Base-by-base conservation (phyloP, 2,888 invertebrate genomes). In the Diloba caeruleocephala region DNA sequence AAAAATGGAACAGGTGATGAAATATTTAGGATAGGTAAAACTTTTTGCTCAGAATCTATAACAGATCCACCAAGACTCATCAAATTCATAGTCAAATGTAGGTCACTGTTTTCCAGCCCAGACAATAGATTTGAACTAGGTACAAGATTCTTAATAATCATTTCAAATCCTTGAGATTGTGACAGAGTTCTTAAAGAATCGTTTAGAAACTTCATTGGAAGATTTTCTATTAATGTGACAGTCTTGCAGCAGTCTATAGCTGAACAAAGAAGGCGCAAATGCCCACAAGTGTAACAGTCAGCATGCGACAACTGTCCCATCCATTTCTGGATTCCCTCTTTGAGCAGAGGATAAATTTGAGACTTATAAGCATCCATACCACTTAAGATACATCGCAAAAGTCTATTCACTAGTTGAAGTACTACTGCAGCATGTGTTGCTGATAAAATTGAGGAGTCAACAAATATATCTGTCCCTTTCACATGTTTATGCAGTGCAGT, bases 401-500 rank as follows among this genome's bases (percentile, higher is more conserved):
- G 62, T 39, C 80, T 84, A 48, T 88, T 87, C 1, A 94, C 65
- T 36, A 94, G 81, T 68, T 92, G 93, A n/a, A 94, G 66, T 0
- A 95, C 79, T 1, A 95, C 94, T 28, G 95, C 89, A 15, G 94
- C 94, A 82, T 96, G 95, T 17, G 94, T 94, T 65, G 94, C 94
- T 38, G 94, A 92, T 36, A 94, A 82, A 42, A 93, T 85, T 0
- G 94, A 93, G 17, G 90, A 88, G 12, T 84, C 78, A 8, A 84
- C 66, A 68, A 86, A 87, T 10, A 95, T 76, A 80, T 94, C 89
- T 15, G 95, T 95, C 2, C 93, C 93, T 59, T 94, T 89, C 0
- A 94, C 89, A 84, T 95, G 96, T 72, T 94, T 94, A 66, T 94
- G 92, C 23, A 96, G 77, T 41, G 94, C 87, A 57, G 92, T 92